Percentiles rank a stretch among this genome's conserved stretches.
Evolutionary conservation across 2,113 vertebrate genomes (phyloP).

Genomic region (Cyprinodon brontotheroides): DNA sequence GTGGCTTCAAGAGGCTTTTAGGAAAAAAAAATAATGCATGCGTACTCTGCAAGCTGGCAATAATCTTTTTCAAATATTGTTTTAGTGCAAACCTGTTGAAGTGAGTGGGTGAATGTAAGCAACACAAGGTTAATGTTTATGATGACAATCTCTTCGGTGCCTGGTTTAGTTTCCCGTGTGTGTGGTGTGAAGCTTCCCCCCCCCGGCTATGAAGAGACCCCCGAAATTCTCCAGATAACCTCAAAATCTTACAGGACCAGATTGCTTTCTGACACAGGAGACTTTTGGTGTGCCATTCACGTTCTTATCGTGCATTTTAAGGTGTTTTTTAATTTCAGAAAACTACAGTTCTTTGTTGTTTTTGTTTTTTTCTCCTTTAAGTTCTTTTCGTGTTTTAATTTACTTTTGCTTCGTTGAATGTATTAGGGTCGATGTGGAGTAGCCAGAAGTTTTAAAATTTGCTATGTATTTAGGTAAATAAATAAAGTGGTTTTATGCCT

Average conservation of each 20-base stretch:
- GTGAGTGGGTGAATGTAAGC: constrained; percentile 60
- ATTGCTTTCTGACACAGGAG: constrained; percentile 57
- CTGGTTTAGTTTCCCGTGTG: constrained; percentile 48
- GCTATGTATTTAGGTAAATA: constrained; percentile 41
- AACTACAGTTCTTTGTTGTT: constrained; percentile 7
- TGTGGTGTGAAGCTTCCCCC: constrained; percentile 17
- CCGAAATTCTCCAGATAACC: constrained; percentile 44
- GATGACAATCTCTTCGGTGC: constrained; percentile 74
- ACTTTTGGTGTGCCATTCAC: constrained; percentile 70
- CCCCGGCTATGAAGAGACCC: constrained; percentile 6
- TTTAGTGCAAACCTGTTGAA: constrained; percentile 24
- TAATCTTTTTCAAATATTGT: constrained; percentile 54
- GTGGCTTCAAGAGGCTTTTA: constrained; percentile 40
- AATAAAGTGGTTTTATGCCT: constrained; percentile 63
- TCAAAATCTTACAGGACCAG: constrained; percentile 45
- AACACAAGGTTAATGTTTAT: constrained; percentile 43
- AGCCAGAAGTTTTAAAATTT: constrained; percentile 58
- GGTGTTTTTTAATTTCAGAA: constrained; percentile 46
- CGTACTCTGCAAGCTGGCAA: constrained; percentile 70
- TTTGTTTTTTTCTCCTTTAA: constrained; percentile 23
- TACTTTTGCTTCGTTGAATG: constrained; percentile 71
- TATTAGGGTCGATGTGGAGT: constrained; percentile 53
- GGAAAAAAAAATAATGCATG: constrained; percentile 51
- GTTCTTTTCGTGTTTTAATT: constrained; percentile 20
- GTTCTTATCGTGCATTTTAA: constrained; percentile 42